These are phyloP conservation scores for Mugil cephalus DNA, from an alignment of 2,113 vertebrate species.

Conservation along the genomic window DNA sequence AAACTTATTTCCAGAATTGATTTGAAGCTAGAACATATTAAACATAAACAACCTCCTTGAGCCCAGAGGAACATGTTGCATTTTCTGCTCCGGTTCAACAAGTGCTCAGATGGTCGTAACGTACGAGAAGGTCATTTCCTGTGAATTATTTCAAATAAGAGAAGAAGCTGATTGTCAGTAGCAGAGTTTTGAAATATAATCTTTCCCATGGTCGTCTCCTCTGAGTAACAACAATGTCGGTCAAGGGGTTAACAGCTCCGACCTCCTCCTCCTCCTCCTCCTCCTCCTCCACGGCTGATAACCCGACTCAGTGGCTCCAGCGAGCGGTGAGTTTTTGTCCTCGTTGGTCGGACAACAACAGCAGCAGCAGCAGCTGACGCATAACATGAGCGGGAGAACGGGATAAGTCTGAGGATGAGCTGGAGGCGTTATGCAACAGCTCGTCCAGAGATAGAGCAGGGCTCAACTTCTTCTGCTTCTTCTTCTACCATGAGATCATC, in stretches of 20 bases:
- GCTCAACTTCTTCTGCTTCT: slow-evolving; percentile 59
- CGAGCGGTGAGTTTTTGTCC: background rate
- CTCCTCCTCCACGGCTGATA: background rate
- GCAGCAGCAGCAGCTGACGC: slow-evolving; percentile 50
- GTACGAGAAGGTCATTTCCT: too few relatives aligned
- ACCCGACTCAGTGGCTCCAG: background rate
- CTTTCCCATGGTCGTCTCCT: background rate
- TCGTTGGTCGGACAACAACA: slow-evolving; percentile 10
- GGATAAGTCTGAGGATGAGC: slow-evolving; percentile 59
- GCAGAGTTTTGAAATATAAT: background rate
- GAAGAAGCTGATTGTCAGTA: too few relatives aligned
- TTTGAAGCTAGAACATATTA: background rate
- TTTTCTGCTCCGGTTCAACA: slow-evolving; percentile 8
- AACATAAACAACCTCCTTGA: background rate
- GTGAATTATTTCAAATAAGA: background rate
- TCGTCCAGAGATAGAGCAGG: slow-evolving; percentile 62
- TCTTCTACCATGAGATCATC: slow-evolving; percentile 60
- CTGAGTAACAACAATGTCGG: background rate
- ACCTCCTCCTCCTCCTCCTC: too few relatives aligned
- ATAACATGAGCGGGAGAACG: slow-evolving; percentile 41
- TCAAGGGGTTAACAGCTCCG: slow-evolving; percentile 12
- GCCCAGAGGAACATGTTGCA: background rate
- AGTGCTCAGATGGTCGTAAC: background rate
- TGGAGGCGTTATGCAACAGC: slow-evolving; percentile 67
- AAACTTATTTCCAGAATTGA: slow-evolving; percentile 2